Percentiles rank a stretch among this genome's conserved stretches.
These are phyloP conservation scores for Copidosoma aretas DNA, from an alignment of 2,888 invertebrate genomes.

Conservation along the genomic window DNA sequence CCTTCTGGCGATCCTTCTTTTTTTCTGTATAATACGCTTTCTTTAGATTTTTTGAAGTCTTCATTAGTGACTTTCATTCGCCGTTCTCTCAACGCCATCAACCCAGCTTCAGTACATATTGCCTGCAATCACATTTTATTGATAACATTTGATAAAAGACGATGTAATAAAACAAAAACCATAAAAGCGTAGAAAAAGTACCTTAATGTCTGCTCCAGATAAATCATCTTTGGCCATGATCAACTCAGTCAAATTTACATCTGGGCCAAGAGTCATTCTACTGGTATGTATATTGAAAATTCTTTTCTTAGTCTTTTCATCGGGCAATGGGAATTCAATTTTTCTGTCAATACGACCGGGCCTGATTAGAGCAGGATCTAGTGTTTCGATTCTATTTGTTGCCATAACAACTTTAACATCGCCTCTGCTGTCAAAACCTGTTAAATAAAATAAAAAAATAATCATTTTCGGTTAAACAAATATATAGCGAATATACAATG, in stretches of 20 bases:
- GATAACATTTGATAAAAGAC: not conserved
- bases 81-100: conserved; percentile 96
- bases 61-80: conserved; percentile 99
- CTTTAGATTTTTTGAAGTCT: conserved; percentile 99
- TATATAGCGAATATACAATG: conserved; percentile 61
- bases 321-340: conserved; percentile 98
- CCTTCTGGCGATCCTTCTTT: conserved; percentile 99
- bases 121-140: conserved; percentile 70
- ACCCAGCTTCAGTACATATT: conserved; percentile 98
- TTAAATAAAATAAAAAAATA: conserved; percentile 67
- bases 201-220: conserved; percentile 95
- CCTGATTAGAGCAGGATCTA: conserved; percentile 97
- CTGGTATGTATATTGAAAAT: conserved; percentile 99
- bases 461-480: conserved; percentile 57
- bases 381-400: conserved; percentile 96
- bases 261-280: conserved; percentile 96
- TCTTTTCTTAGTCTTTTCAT: conserved; percentile 96
- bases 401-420: conserved; percentile 88
- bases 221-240: conserved; percentile 99
- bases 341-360: conserved; percentile 99
- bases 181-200: conserved; percentile 50
- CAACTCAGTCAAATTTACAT: conserved; percentile 95
- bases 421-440: conserved; percentile 60
- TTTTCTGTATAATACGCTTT: conserved; percentile 97
- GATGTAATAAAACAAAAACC: not conserved